Evolutionary conservation across 2,113 vertebrate species (phyloP).

Genomic region (Proterorhinus semilunaris): DNA sequence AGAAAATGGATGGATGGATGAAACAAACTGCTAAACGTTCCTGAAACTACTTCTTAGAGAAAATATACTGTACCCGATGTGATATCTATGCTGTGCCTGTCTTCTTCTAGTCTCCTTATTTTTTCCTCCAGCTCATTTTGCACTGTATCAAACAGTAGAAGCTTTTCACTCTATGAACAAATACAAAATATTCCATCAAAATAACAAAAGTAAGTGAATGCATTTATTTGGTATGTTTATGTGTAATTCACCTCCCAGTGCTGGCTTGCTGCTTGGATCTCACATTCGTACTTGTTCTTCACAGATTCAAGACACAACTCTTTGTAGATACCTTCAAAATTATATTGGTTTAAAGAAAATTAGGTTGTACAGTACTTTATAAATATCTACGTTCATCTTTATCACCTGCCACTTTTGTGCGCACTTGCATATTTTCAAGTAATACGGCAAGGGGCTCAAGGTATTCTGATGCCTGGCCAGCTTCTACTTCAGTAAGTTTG

Average conservation of each 20-base stretch:
- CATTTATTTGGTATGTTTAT: not conserved
- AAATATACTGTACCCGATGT: constrained; percentile 80
- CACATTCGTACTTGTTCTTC: constrained; percentile 97
- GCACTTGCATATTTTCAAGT: constrained; percentile 99
- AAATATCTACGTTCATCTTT: not conserved
- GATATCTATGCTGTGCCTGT: constrained; percentile 94
- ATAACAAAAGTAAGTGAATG: not conserved
- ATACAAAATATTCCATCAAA: not conserved
- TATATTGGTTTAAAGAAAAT: not conserved
- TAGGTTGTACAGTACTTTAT: not conserved
- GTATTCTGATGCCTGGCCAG: constrained; percentile 94
- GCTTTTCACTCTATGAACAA: constrained; percentile 86
- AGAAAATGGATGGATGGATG: too few relatives aligned
- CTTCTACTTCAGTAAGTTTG: constrained; percentile 94
- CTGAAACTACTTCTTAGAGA: not conserved
- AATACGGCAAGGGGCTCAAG: constrained; percentile 94
- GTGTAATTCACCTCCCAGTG: constrained; percentile 88
- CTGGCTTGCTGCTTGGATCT: constrained; percentile 94
- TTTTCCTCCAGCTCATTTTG: constrained; percentile 96
- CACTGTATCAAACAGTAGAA: constrained; percentile 91
- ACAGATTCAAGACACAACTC: constrained; percentile 94
- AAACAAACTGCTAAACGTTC: too few relatives aligned
- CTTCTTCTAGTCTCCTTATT: constrained; percentile 93
- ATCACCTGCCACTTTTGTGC: constrained; percentile 97
- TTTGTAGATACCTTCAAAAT: constrained; percentile 86